Conservation (phyloP, 2,113 vertebrate species). For the Ranitomeya variabilis region DNA sequence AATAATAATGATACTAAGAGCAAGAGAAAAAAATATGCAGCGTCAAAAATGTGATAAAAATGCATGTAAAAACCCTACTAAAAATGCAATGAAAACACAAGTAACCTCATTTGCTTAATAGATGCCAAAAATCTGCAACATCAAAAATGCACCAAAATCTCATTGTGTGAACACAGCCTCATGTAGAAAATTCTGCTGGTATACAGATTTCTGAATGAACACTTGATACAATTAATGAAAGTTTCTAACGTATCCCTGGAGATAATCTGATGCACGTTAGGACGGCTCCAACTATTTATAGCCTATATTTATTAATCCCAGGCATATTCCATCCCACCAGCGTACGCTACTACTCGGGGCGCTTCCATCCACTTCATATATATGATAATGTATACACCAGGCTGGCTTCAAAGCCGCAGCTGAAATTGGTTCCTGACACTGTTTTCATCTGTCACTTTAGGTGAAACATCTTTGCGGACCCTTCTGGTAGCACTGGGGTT, state of each 20-base stretch:
- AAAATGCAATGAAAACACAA: too few species aligned
- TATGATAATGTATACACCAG: neutral
- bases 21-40: too few species aligned
- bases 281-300: neutral
- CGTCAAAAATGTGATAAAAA: too few species aligned
- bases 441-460: slow-evolving; percentile 26
- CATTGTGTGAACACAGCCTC: too few species aligned
- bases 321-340: neutral
- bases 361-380: neutral
- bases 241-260: neutral
- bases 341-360: neutral
- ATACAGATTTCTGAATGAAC: too few species aligned
- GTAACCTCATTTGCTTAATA: too few species aligned
- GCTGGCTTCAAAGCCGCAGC: neutral
- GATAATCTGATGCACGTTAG: neutral
- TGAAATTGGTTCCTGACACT: slow-evolving; percentile 15
- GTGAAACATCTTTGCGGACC: slow-evolving; percentile 52
- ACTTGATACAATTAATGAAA: neutral
- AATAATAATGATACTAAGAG: too few species aligned
- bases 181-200: too few species aligned
- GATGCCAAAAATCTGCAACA: too few species aligned
- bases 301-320: neutral
- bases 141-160: too few species aligned
- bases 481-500: slow-evolving; percentile 48
- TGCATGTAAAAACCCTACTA: too few species aligned